Conservation (phyloP, 2,797 vertebrate species). For the Ispidina lecontei region DNA sequence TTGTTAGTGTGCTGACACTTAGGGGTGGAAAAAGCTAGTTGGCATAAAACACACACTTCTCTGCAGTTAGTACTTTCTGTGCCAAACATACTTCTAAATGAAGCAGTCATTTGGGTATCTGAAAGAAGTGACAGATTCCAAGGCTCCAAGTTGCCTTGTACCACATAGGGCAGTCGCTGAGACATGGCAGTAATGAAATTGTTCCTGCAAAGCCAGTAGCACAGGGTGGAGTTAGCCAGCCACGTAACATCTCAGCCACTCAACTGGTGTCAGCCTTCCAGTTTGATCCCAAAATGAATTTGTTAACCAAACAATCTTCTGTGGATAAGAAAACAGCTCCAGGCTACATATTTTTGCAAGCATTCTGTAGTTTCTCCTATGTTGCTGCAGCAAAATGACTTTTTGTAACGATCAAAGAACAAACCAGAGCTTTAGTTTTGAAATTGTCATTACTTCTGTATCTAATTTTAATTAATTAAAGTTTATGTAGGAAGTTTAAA, state of each 20-base stretch:
- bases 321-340: background rate
- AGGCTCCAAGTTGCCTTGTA: background rate
- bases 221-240: background rate
- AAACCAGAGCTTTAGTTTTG: background rate
- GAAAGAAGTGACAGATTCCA: slow-evolving; percentile 31
- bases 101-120: slow-evolving; percentile 4
- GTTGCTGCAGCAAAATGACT: background rate
- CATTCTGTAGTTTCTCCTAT: background rate
- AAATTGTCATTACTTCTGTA: background rate
- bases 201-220: background rate
- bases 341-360: slow-evolving; percentile 7
- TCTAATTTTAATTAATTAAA: background rate
- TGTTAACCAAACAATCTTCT: background rate
- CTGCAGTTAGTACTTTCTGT: background rate
- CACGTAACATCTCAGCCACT: background rate
- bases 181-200: background rate
- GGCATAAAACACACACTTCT: background rate
- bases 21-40: background rate
- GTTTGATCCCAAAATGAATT: background rate
- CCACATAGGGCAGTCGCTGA: background rate
- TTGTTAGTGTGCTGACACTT: slow-evolving; percentile 1
- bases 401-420: background rate
- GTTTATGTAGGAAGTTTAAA: background rate
- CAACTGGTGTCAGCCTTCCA: background rate
- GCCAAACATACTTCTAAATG: slow-evolving; percentile 28